A percentile compares a stretch with the other conserved stretches of the same genome.
phyloP scores from a whole-genome alignment of 1,140 invertebrate species.

The Drosophila eugracilis region DNA sequence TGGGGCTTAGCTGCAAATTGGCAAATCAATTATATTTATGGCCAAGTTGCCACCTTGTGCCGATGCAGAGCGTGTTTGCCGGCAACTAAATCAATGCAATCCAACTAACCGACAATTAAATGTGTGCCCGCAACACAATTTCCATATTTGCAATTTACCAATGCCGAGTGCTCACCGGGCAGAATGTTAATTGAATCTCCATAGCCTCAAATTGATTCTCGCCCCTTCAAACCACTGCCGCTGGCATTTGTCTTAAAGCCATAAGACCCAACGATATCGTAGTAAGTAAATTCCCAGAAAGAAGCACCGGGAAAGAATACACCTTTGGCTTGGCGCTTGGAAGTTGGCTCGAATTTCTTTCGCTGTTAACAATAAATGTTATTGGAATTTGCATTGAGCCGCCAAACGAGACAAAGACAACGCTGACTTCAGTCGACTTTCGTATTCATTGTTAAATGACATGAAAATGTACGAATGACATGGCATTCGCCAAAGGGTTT shows the following conservation, averaged over 20 bases:
- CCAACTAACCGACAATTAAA: constrained; percentile 55
- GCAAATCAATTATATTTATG: constrained; percentile 77
- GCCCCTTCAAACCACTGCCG: constrained; percentile 3
- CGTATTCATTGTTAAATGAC: constrained; percentile 68
- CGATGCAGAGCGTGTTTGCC: constrained; percentile 20
- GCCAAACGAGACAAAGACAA: constrained; percentile 19
- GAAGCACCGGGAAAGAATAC: constrained; percentile 50
- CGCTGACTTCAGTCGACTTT: constrained; percentile 37
- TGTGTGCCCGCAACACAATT: constrained; percentile 49
- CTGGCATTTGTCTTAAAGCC: constrained; percentile 37
- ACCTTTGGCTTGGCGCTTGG: constrained; percentile 31
- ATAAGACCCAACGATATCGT: constrained; percentile 9
- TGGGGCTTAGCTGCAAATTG: constrained; percentile 52
- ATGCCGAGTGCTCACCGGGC: constrained; percentile 13
- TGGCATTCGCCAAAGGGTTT: constrained; percentile 34
- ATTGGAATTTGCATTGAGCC: constrained; percentile 47
- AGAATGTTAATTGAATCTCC: constrained; percentile 56
- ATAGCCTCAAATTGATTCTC: constrained; percentile 40
- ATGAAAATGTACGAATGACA: constrained; percentile 78
- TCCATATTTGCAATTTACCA: constrained; percentile 66
- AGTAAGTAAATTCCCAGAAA: constrained; percentile 43
- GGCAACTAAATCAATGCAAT: constrained; percentile 69
- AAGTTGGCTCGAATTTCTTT: constrained; percentile 60
- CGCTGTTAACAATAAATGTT: constrained; percentile 44
- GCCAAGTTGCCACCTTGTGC: constrained; percentile 68